phyloP scores from a whole-genome alignment of 2,113 vertebrate species.

The Poecilia latipinna region DNA sequence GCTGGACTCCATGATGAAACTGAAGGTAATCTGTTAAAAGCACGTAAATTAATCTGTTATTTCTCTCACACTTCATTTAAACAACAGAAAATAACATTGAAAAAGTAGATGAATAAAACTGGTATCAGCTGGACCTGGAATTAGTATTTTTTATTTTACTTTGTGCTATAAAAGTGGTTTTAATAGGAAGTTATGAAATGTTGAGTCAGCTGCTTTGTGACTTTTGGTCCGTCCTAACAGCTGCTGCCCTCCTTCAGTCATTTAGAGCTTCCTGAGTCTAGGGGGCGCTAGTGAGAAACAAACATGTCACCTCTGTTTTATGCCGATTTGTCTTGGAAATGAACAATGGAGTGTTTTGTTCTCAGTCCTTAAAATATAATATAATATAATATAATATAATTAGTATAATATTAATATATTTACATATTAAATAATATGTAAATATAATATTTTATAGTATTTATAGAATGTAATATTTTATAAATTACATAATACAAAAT shows the following conservation, averaged over 20 bases:
- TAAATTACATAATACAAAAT: too few species aligned
- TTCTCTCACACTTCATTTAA: not conserved
- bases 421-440: too few species aligned
- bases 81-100: not conserved
- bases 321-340: too few species aligned
- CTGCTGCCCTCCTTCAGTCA: too few species aligned
- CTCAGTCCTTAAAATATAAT: not conserved
- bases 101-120: not conserved
- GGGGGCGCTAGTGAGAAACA: not conserved
- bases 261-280: not conserved
- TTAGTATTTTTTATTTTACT: not conserved
- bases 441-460: too few species aligned
- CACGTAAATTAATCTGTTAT: not conserved
- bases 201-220: not conserved
- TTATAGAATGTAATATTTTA: too few species aligned
- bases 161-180: not conserved
- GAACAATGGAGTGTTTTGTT: too few species aligned
- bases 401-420: too few species aligned
- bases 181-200: not conserved
- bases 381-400: too few species aligned
- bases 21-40: conserved; percentile 84
- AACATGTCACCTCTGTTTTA: not conserved
- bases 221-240: not conserved
- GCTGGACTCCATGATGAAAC: conserved; percentile 97
- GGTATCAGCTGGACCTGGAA: too few species aligned